Percentiles rank a stretch among this genome's conserved stretches.
Conservation (phyloP, 1,140 invertebrate species). For the Telenomus remus region DNA sequence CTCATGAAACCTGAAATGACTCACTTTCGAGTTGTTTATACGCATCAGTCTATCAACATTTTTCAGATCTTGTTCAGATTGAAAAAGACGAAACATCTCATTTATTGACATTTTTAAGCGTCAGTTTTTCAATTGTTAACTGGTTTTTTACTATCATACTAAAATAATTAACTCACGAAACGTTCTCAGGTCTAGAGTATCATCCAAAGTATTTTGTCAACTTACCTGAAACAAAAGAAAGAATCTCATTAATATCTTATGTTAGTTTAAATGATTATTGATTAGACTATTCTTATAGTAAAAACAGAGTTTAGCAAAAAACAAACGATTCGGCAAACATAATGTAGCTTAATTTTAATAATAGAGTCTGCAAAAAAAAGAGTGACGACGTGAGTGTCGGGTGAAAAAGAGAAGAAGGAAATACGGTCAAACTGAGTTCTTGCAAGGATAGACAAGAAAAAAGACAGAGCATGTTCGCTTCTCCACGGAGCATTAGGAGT, state of each 20-base stretch:
- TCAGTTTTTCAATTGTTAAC: not conserved
- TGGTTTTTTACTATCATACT: not conserved
- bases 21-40: not conserved
- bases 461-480: conserved; percentile 17
- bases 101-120: not conserved
- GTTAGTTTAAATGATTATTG: too few relatives aligned
- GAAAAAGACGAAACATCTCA: not conserved
- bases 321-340: too few relatives aligned
- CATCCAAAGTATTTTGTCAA: not conserved
- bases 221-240: conserved; percentile 1
- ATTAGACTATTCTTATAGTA: too few relatives aligned
- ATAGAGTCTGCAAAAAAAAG: too few relatives aligned
- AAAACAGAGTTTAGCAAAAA: too few relatives aligned
- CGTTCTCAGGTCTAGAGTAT: not conserved
- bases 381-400: conserved; percentile 53
- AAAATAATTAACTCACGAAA: not conserved
- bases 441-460: conserved; percentile 1
- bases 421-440: not conserved
- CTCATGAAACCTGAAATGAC: conserved; percentile 4
- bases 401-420: conserved; percentile 16
- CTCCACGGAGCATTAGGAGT: conserved; percentile 67
- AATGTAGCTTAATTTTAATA: too few relatives aligned
- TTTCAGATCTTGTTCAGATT: not conserved
- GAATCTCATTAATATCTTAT: not conserved
- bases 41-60: not conserved